Evolutionary conservation across 2,113 vertebrate species (phyloP).

Genomic region (Odocoileus virginianus): DNA sequence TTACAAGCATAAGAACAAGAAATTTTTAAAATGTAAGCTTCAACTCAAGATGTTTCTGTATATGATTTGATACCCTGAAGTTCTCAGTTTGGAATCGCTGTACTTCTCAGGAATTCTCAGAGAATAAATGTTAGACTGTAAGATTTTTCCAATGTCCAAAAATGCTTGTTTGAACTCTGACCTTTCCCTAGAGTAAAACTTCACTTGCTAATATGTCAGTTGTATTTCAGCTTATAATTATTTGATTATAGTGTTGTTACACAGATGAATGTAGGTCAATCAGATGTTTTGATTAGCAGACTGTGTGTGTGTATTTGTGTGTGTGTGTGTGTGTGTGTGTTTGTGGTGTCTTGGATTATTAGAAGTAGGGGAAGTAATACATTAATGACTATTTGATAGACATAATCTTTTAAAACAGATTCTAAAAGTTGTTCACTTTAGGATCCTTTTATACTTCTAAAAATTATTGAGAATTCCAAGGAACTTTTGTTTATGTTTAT

Average conservation of each 20-base stretch:
- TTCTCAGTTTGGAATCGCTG: neutral
- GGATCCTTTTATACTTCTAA: neutral
- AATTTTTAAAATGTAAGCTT: neutral
- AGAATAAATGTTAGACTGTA: neutral
- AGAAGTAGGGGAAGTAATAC: neutral
- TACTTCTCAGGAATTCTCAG: neutral
- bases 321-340: neutral
- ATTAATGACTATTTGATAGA: neutral
- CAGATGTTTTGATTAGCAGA: neutral
- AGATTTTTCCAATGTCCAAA: neutral
- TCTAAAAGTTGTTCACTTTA: neutral
- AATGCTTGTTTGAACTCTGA: neutral
- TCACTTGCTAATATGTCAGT: neutral
- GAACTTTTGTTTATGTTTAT: neutral
- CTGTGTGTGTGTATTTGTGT: neutral
- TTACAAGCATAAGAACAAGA: neutral
- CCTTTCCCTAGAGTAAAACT: neutral
- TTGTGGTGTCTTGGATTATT: neutral
- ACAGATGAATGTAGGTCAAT: neutral
- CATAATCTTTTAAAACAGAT: neutral
- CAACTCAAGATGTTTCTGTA: neutral
- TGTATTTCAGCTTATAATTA: constrained; percentile 10
- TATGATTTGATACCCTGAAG: neutral
- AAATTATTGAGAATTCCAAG: neutral
- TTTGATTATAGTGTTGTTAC: neutral